Base-by-base conservation (phyloP, 1,140 invertebrate species). In the Papilio machaon region DNA sequence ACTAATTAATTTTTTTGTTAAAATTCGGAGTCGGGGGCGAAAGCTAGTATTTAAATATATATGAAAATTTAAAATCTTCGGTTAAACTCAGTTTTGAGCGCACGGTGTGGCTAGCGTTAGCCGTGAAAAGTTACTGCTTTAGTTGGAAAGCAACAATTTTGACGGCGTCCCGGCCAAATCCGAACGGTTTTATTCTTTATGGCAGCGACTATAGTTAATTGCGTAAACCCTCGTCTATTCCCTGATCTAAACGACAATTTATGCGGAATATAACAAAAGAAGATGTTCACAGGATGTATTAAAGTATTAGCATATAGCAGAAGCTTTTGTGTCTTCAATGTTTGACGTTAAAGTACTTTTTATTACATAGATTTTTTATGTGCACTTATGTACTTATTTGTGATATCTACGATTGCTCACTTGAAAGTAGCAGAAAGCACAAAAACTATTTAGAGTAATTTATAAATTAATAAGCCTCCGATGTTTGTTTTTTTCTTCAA, bases 101-200 rank as follows among this genome's bases (percentile, higher is more conserved):
- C n/a, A 23, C 13, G 5, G 30, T 54, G 15, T 47, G 78, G 82
- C 76, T 74, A 43, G 58, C 35, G 79, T 15, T 10, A 58, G 80
- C 78, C 81, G 82, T 84, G 82, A 84, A 88, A 90, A 89, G 87
- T 87, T 88, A 88, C 81, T 75, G 74, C 67, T 82, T 82, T 85
- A 85, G 87, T 88, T 88, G 82, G 74, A 58, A 84, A 86, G 82
- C 82, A 83, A 84, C 85, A 78, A 80, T 87, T 84, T 81, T 87
- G 89, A 87, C 84, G 84, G 83, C 82, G 86, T 85, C 82, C 82
- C 79, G 83, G 70, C 83, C 79, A 87, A 90, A 90, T 91, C 86
- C 88, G 84, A 91, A 90, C 86, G 60, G 85, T 88, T 89, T 92
- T 92, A 94, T 94, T 94, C 91, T 92, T 93, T 90, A 92, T 86